Evolutionary conservation across 2,888 invertebrate species (phyloP).

Genomic region (Leucophenga maculata): DNA sequence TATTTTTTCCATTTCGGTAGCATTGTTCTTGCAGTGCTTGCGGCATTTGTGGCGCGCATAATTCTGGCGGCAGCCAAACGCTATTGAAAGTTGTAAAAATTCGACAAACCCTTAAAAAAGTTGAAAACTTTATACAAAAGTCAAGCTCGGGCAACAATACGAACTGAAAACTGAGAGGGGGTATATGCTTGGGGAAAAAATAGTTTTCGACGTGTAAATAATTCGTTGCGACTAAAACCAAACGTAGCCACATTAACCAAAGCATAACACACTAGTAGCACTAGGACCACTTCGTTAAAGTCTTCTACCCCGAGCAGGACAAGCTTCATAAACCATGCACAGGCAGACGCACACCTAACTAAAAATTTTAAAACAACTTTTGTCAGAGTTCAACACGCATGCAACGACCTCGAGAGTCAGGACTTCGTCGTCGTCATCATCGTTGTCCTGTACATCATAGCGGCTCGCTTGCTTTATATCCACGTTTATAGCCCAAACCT

Average conservation of each 20-base stretch:
- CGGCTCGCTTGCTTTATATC: neutral
- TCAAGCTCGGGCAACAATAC: conserved; percentile 41
- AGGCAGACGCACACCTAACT: neutral
- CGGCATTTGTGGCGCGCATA: conserved; percentile 57
- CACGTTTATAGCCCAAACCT: neutral
- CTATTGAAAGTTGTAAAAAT: conserved; percentile 39
- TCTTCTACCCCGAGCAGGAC: neutral
- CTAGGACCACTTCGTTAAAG: neutral
- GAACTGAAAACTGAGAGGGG: conserved; percentile 42
- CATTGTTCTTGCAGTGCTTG: conserved; percentile 32
- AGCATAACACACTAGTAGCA: conserved; percentile 11
- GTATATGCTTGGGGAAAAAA: conserved; percentile 33
- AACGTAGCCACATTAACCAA: conserved; percentile 54
- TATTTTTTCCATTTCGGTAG: conserved; percentile 25
- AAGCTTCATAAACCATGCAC: neutral
- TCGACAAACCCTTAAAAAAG: conserved; percentile 42
- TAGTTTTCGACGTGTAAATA: conserved; percentile 48
- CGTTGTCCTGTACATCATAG: neutral
- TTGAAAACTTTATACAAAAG: conserved; percentile 33
- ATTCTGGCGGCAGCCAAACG: conserved; percentile 40
- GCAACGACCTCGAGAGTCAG: conserved; percentile 14
- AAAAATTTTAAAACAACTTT: conserved; percentile 32
- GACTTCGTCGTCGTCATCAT: conserved; percentile 40
- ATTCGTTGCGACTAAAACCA: conserved; percentile 49
- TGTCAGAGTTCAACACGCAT: conserved; percentile 29